These are phyloP conservation scores for Ormyrus rosae DNA, from an alignment of 2,888 invertebrate species.

Conservation along the genomic window DNA sequence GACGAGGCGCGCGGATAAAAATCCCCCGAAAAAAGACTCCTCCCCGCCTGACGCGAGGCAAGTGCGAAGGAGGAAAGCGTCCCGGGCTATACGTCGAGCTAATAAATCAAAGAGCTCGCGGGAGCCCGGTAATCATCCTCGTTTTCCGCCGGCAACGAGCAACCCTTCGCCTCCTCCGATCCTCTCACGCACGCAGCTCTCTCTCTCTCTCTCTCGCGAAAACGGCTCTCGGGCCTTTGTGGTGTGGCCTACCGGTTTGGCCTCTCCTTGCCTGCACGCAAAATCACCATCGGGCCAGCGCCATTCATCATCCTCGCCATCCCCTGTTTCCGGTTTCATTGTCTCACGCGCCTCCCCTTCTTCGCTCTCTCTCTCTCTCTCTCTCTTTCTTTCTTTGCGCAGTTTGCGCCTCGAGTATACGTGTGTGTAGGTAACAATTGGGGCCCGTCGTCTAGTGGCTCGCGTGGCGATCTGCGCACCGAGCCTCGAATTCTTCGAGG, in stretches of 20 bases:
- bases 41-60: too few species aligned
- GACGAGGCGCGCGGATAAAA: too few species aligned
- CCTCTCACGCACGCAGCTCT: constrained; percentile 54
- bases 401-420: not conserved
- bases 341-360: constrained; percentile 50
- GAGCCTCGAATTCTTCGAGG: not conserved
- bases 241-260: constrained; percentile 43
- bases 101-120: constrained; percentile 47
- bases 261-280: constrained; percentile 66
- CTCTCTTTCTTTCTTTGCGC: constrained; percentile 14
- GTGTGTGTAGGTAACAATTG: constrained; percentile 23
- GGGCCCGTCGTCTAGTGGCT: not conserved
- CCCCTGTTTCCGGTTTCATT: constrained; percentile 62
- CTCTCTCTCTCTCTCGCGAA: constrained; percentile 51
- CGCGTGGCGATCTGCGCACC: not conserved
- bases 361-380: constrained; percentile 47
- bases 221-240: constrained; percentile 32
- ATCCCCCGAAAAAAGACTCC: too few species aligned
- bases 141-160: constrained; percentile 73
- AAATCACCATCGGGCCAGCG: constrained; percentile 72
- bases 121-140: constrained; percentile 59
- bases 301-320: constrained; percentile 73
- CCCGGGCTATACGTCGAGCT: not conserved
- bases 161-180: constrained; percentile 60
- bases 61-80: not conserved